Base-by-base conservation (phyloP, 2,797 vertebrate genomes). In the Chelon auratus region DNA sequence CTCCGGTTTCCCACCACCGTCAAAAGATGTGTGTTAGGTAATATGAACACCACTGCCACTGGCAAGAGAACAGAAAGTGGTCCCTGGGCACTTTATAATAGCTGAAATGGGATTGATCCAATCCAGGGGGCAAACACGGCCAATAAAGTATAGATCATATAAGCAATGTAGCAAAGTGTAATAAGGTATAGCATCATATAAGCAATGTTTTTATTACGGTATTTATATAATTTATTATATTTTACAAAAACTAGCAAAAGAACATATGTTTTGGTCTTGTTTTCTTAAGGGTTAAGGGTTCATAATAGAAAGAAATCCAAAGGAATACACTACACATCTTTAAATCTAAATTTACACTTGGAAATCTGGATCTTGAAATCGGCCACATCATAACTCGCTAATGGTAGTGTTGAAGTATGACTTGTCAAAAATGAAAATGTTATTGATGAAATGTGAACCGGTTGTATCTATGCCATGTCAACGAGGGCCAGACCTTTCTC, bases 381-480 rank as follows among this genome's bases (percentile, higher is more conserved):
- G 2, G 24, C 24, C 24, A 18, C 3, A 18, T 18, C 26, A 53
- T 40, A 20, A 17, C 51, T 33, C 11, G 50, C 9, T 8, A 10
- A 43, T 61, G 24, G 66, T 30, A 36, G 37, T 53, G 12, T 42
- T 54, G 9, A 42, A 65, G 1, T 42, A 15, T 51, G 18, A 18
- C 8, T 54, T 53, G 22, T 26, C 24, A 26, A 75, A 74, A 62
- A 73, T 42, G 0, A 68, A 66, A 56, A 78, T 45, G 37, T 76
- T 71, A 77, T 58, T n/a, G 4, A 67, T 72, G 22, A 22, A 75
- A 64, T 74, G 22, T 18, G 62, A 80, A 56, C 55, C 51, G 76
- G 82, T 80, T 74, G 70, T 88, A 84, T 80, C 75, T 68, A 2
- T 65, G 48, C 48, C 36, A 52, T 73, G 69, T 81, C 47, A 72